These are phyloP conservation scores for Drosophila merina DNA, from an alignment of 2,888 invertebrate genomes.

Conservation along the genomic window DNA sequence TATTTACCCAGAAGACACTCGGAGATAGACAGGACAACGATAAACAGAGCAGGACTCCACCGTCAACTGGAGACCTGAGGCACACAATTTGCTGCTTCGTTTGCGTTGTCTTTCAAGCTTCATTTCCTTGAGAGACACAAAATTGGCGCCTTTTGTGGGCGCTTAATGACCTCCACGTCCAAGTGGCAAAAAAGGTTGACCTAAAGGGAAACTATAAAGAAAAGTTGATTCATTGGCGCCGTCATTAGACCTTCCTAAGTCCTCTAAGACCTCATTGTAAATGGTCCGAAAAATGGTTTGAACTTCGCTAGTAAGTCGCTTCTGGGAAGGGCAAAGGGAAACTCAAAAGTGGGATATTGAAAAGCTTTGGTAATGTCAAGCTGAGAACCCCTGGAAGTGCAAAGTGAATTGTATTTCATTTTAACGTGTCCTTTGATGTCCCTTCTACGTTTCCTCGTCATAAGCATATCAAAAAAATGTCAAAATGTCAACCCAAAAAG, in stretches of 20 bases:
- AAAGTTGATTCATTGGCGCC: conserved; percentile 37
- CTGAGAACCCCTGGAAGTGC: not conserved
- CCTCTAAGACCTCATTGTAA: conserved; percentile 20
- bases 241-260: conserved; percentile 13
- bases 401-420: conserved; percentile 9
- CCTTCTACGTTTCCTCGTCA: conserved; percentile 11
- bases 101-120: conserved; percentile 59
- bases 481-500: conserved; percentile 13
- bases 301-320: not conserved
- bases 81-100: conserved; percentile 33
- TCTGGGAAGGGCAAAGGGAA: not conserved
- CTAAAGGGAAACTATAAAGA: conserved; percentile 23
- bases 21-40: not conserved
- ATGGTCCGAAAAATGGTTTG: conserved; percentile 18
- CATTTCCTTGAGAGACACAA: conserved; percentile 63
- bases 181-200: conserved; percentile 25
- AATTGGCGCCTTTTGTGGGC: conserved; percentile 58
- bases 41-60: not conserved
- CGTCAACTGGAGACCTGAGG: conserved; percentile 23
- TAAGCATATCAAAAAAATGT: conserved; percentile 13
- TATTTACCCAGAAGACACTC: conserved; percentile 11
- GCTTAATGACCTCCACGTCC: conserved; percentile 53
- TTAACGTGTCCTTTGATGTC: conserved; percentile 32
- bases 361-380: not conserved
- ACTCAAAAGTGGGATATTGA: not conserved